These are phyloP conservation scores for Diadegma fenestrale DNA, from an alignment of 2,888 invertebrate genomes.

Conservation along the genomic window DNA sequence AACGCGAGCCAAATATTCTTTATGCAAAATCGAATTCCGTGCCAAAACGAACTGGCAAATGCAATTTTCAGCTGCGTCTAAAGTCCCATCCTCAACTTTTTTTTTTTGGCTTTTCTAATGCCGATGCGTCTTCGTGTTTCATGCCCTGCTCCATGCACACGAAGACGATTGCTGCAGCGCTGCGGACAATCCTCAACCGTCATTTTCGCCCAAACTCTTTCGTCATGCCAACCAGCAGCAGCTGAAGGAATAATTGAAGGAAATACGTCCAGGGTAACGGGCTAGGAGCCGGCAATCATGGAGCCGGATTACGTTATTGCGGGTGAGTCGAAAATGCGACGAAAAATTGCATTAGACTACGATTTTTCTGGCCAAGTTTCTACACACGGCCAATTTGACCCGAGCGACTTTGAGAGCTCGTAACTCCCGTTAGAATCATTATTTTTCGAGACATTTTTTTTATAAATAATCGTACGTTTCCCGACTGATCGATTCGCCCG, in stretches of 20 bases:
- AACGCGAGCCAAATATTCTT: not conserved
- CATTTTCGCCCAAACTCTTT: not conserved
- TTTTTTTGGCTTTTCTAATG: constrained; percentile 25
- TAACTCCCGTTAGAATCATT: not conserved
- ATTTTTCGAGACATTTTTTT: not conserved
- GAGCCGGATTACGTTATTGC: constrained; percentile 71
- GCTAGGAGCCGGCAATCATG: constrained; percentile 56
- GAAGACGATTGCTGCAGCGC: constrained; percentile 43
- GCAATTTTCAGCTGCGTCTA: not conserved
- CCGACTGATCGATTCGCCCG: not conserved
- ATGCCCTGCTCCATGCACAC: constrained; percentile 50
- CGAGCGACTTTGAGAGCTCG: not conserved
- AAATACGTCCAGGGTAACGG: not conserved
- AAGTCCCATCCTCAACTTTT: not conserved
- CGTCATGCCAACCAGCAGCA: constrained; percentile 15
- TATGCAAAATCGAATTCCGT: not conserved
- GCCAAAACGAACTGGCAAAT: not conserved
- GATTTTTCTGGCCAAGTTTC: not conserved
- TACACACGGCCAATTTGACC: not conserved
- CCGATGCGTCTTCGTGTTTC: constrained; percentile 49
- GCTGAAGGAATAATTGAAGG: constrained; percentile 6
- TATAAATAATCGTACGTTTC: not conserved
- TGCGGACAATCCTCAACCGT: constrained; percentile 10
- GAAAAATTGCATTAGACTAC: not conserved
- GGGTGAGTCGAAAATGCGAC: constrained; percentile 61